Evolutionary conservation across 2,888 invertebrate genomes (phyloP).

Genomic region (Drosophila atroscutellata): DNA sequence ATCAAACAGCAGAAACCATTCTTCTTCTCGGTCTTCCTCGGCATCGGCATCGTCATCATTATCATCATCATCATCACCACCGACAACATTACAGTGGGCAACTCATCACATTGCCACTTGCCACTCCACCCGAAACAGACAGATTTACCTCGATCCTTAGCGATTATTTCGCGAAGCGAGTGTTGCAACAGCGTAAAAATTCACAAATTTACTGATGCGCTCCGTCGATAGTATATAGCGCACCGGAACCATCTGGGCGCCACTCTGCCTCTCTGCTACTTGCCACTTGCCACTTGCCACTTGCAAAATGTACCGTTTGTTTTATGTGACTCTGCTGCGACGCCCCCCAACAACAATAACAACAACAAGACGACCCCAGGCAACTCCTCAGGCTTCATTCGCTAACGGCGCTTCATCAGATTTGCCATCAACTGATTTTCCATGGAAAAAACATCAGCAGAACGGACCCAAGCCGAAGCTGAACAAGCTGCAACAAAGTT

Average conservation of each 20-base stretch:
- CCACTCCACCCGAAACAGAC: slow-evolving; percentile 14
- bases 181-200: slow-evolving; percentile 75
- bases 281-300: slow-evolving; percentile 34
- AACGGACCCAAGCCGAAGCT: background rate
- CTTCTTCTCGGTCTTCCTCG: slow-evolving; percentile 33
- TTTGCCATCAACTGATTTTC: slow-evolving; percentile 64
- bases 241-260: slow-evolving; percentile 9
- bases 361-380: slow-evolving; percentile 1
- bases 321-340: slow-evolving; percentile 48
- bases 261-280: slow-evolving; percentile 23
- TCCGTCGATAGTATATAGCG: slow-evolving; percentile 58
- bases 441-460: slow-evolving; percentile 52
- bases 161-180: slow-evolving; percentile 71
- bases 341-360: slow-evolving; percentile 36
- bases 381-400: slow-evolving; percentile 7
- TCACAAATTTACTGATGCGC: slow-evolving; percentile 75
- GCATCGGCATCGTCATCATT: slow-evolving; percentile 51
- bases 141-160: slow-evolving; percentile 35
- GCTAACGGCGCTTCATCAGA: slow-evolving; percentile 71
- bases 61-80: slow-evolving; percentile 66
- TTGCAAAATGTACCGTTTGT: slow-evolving; percentile 52
- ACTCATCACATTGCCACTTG: slow-evolving; percentile 68
- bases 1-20: slow-evolving; percentile 33
- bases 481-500: slow-evolving; percentile 1
- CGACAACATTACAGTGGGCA: slow-evolving; percentile 37